Conservation (phyloP, 2,797 vertebrate genomes). For the Coreius guichenoti region DNA sequence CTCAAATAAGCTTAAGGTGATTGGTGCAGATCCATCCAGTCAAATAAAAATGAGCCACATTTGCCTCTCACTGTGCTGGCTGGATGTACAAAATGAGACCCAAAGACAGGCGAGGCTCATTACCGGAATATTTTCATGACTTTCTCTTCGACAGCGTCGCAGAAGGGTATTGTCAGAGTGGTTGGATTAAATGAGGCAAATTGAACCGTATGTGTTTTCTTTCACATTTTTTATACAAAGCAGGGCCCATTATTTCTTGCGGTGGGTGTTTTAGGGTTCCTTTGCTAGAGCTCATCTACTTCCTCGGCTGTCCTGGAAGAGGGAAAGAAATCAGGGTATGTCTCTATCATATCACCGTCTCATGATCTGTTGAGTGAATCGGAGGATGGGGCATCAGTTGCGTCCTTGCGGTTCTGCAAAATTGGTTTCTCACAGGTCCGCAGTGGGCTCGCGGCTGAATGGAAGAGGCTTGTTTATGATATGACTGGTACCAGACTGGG, state of each 20-base stretch:
- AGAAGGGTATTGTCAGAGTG: constrained; percentile 35
- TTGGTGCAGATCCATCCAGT: constrained; percentile 7
- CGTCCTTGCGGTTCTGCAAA: constrained; percentile 49
- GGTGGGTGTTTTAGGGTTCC: constrained; percentile 16
- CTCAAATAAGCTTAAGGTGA: constrained; percentile 18
- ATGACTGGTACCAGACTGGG: constrained; percentile 52
- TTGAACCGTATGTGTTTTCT: not conserved
- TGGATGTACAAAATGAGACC: constrained; percentile 61
- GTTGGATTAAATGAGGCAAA: constrained; percentile 50
- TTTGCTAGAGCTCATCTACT: constrained; percentile 30
- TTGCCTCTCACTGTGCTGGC: constrained; percentile 31
- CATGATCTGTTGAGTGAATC: constrained; percentile 44
- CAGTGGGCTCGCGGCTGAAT: constrained; percentile 38
- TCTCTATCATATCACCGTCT: constrained; percentile 49
- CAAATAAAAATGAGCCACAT: constrained; percentile 21
- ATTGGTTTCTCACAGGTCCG: constrained; percentile 48
- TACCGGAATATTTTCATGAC: constrained; percentile 69
- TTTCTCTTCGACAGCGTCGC: constrained; percentile 39
- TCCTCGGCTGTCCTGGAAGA: constrained; percentile 10
- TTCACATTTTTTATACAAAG: constrained; percentile 25
- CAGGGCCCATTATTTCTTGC: constrained; percentile 39
- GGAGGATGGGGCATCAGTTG: constrained; percentile 43
- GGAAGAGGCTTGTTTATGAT: constrained; percentile 44
- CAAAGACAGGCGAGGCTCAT: constrained; percentile 78
- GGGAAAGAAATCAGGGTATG: constrained; percentile 23